phyloP scores from a whole-genome alignment of 2,113 vertebrate species.

The Spea multiplicata region DNA sequence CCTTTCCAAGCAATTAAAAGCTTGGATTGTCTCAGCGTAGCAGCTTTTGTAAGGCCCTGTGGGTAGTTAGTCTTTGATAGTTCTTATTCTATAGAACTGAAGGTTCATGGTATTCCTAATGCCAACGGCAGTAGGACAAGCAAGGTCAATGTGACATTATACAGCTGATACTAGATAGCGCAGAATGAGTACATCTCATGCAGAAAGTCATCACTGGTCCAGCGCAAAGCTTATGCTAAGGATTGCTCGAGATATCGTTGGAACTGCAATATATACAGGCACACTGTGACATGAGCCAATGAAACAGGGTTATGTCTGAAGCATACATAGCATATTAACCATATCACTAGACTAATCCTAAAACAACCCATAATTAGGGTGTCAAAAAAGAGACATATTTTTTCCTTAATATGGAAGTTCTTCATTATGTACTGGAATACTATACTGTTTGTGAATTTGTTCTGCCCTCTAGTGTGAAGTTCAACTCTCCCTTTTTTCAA shows the following conservation, averaged over 20 bases:
- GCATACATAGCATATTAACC: background rate
- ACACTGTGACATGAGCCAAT: background rate
- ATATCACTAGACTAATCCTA: background rate
- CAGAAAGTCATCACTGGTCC: conserved; percentile 4
- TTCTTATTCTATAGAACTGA: conserved; percentile 18
- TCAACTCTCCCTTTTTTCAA: no score
- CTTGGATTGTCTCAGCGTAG: conserved; percentile 11
- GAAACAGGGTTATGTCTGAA: background rate
- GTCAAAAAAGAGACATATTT: conserved; percentile 14
- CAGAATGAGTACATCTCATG: background rate
- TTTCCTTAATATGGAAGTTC: background rate
- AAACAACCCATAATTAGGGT: conserved; percentile 2
- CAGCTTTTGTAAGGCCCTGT: conserved; percentile 18
- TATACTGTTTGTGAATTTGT: background rate
- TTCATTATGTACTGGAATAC: background rate
- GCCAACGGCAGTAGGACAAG: conserved; percentile 30
- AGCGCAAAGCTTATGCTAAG: background rate
- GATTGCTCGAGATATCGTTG: background rate
- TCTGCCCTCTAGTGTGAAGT: conserved; percentile 23
- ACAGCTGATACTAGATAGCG: conserved; percentile 11
- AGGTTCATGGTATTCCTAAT: conserved; percentile 39
- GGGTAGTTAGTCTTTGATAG: conserved; percentile 17
- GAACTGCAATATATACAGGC: no score
- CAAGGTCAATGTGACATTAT: conserved; percentile 25
- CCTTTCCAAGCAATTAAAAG: conserved; percentile 20